Evolutionary conservation across 2,113 vertebrate species (phyloP), one percentile per base, ranked within the genome.

Genomic region (Phycodurus eques): DNA sequence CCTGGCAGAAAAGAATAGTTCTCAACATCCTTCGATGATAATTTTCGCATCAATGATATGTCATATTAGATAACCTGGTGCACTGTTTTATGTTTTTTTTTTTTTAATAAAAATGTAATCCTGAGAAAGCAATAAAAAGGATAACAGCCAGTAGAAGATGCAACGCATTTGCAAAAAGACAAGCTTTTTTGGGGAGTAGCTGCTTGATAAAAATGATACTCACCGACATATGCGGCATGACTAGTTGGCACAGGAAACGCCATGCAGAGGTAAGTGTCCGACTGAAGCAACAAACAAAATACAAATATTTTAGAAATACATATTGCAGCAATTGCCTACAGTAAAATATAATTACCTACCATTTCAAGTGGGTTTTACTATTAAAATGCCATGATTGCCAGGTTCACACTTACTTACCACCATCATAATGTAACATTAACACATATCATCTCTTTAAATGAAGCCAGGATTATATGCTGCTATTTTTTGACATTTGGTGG

Each of bases 231-330:
- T 35, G 93, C 84, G 83, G 98, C 95, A 79, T 85, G 90, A 74
- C 83, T 89, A 35, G 93, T 88, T 0, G 96, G 96, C 76, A 98
- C 89, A 60, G 89, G 91, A 87, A 94, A 82, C 8, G 95, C 92
- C 92, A 94, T 94, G 90, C 97, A 99, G 81, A 96, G 90, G 92
- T 99, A 99, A 6, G 95, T 94, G 87, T 99, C 97, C 0, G 97
- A 96, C 97, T 99, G 86, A 88, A 86, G 89, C 68, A 85, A 76
- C 76, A 88, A 44, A 87, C 66, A 35, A 61, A 60, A 61, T 17
- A 1, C 1, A 49, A 35, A 2, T 2, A 59, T 27, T 57, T 11
- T 22, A 57, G n/a, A 57, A 22, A n/a, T 57, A 8, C 54, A 53
- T 54, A 51, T 53, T 53, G 5, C 51, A 53, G 19, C 14, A 5